These are phyloP conservation scores for Alosa sapidissima DNA, from an alignment of 2,797 vertebrate genomes.

Conservation along the genomic window DNA sequence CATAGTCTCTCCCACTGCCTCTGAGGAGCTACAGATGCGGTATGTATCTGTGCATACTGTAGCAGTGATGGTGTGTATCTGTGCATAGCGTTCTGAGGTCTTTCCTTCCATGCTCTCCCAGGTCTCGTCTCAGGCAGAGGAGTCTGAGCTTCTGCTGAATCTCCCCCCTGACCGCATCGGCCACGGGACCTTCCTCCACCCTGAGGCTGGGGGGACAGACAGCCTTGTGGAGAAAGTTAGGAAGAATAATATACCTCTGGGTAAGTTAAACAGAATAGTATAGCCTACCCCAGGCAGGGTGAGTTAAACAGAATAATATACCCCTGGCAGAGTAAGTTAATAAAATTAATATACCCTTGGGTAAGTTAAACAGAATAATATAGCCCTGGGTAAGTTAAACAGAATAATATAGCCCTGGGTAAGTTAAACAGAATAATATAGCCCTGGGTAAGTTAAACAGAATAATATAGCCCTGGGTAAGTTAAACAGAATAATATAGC, in stretches of 20 bases:
- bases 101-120: slow-evolving; percentile 57
- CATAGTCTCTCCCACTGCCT: not conserved
- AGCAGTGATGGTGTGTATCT: too few species aligned
- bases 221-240: slow-evolving; percentile 83
- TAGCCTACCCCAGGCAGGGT: not conserved
- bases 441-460: not conserved
- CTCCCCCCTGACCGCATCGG: slow-evolving; percentile 95
- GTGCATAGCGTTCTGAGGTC: not conserved
- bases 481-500: not conserved
- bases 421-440: slow-evolving; percentile 46
- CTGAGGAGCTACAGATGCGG: not conserved
- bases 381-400: not conserved
- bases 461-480: not conserved
- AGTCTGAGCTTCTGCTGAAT: slow-evolving; percentile 84
- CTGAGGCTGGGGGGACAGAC: slow-evolving; percentile 74
- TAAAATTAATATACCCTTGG: slow-evolving; percentile 40
- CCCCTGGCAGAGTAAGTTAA: not conserved
- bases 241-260: slow-evolving; percentile 83
- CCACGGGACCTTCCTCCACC: slow-evolving; percentile 89
- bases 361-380: not conserved
- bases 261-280: slow-evolving; percentile 65
- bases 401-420: not conserved
- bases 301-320: not conserved
- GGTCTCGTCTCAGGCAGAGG: slow-evolving; percentile 86
- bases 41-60: too few species aligned